Evolutionary conservation across 37 sponge, comb jelly and placozoan species (phyloP).

Genomic region (Cladorhizidae sp.): DNA sequence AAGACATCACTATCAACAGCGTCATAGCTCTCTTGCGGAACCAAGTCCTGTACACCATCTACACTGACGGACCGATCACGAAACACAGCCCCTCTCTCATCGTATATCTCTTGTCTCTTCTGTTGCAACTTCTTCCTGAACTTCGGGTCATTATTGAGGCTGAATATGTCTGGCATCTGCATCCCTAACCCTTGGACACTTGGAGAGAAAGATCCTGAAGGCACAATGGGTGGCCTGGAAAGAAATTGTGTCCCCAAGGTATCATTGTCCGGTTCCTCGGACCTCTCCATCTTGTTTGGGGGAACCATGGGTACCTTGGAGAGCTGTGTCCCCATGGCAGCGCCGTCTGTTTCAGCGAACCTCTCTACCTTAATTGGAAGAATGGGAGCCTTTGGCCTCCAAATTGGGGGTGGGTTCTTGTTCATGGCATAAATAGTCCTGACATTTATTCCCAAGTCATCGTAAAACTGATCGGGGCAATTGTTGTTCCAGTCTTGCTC

Average conservation of each 20-base stretch:
- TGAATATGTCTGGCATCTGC: neutral
- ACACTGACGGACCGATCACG: neutral
- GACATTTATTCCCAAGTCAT: conserved; percentile 22
- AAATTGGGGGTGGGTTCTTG: conserved; percentile 31
- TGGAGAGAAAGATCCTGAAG: neutral
- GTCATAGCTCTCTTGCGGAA: neutral
- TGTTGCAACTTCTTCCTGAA: conserved; percentile 24
- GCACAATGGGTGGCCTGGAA: neutral
- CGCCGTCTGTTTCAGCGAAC: neutral
- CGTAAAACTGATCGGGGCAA: conserved; percentile 5
- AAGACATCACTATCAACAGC: neutral
- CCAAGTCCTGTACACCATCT: neutral
- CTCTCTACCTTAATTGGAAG: neutral
- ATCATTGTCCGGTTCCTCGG: neutral
- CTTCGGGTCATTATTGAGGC: conserved; percentile 27
- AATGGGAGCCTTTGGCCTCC: conserved; percentile 13
- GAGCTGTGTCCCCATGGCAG: neutral
- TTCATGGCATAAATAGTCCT: conserved; percentile 10
- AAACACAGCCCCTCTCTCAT: neutral
- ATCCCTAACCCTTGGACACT: neutral
- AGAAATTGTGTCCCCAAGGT: neutral
- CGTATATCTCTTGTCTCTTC: conserved; percentile 36
- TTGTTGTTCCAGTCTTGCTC: neutral
- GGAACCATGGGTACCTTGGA: neutral
- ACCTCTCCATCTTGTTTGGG: neutral